A percentile compares a stretch with the other conserved stretches of the same genome.
phyloP scores from a whole-genome alignment of 2,888 invertebrate genomes.

The Geophilus truncorum region DNA sequence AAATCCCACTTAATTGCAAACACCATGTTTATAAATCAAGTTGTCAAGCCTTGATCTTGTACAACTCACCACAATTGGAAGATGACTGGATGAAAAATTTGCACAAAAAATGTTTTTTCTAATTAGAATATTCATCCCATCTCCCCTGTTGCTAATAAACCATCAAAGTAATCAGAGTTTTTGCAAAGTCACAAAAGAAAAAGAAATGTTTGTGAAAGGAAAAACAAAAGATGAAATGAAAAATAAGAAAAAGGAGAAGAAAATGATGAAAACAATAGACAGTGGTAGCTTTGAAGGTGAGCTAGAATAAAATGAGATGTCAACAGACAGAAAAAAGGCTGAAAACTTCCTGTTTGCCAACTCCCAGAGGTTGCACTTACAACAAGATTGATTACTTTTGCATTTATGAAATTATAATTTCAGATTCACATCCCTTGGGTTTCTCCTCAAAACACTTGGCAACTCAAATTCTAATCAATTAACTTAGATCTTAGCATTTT shows the following conservation, averaged over 20 bases:
- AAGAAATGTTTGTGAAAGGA: too few relatives aligned
- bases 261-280: too few relatives aligned
- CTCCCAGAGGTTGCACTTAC: too few relatives aligned
- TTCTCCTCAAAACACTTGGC: too few relatives aligned
- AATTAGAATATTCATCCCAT: background rate
- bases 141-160: conserved; percentile 7
- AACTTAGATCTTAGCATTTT: background rate
- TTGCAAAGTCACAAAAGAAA: background rate
- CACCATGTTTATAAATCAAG: conserved; percentile 18
- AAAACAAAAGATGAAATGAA: too few relatives aligned
- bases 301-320: background rate
- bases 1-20: background rate
- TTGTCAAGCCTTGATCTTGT: conserved; percentile 7
- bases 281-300: too few relatives aligned
- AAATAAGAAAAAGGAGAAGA: too few relatives aligned
- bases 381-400: background rate
- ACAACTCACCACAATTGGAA: background rate
- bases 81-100: background rate
- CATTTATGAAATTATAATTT: background rate
- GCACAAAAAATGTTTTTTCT: background rate
- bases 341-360: background rate
- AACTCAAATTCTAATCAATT: background rate
- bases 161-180: conserved; percentile 9
- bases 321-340: background rate
- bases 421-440: background rate